Conservation (phyloP, 2,888 invertebrate genomes). For the Aspidiotus destructor region DNA sequence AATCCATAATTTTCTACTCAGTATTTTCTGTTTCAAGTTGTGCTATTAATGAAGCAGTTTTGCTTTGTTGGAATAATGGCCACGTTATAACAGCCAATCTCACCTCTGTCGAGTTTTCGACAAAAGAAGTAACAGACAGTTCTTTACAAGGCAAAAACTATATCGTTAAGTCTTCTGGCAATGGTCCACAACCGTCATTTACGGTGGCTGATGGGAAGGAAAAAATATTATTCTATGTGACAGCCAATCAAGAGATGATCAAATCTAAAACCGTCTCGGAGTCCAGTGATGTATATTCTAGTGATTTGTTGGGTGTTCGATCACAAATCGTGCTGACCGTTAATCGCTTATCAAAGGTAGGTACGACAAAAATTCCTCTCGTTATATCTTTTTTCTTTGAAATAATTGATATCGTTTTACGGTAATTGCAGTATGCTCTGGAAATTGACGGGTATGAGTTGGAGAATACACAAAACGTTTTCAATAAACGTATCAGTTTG, state of each 20-base stretch:
- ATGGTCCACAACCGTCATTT: neutral
- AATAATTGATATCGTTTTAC: too few relatives aligned
- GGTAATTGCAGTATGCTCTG: slow-evolving; percentile 9
- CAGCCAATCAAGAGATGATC: neutral
- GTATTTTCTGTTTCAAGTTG: neutral
- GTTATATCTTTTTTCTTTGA: too few relatives aligned
- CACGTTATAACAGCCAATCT: neutral
- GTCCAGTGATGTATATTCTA: neutral
- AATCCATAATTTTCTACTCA: neutral
- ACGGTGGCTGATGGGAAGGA: neutral
- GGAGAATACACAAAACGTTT: slow-evolving; percentile 6
- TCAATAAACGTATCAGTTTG: slow-evolving; percentile 2
- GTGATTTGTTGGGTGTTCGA: too few relatives aligned
- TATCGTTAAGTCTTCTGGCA: neutral
- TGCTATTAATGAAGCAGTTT: slow-evolving; percentile 1
- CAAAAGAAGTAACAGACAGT: neutral
- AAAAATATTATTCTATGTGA: neutral
- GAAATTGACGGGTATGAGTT: slow-evolving; percentile 20
- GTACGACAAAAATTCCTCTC: too few relatives aligned
- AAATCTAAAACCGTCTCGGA: neutral
- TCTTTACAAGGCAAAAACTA: neutral
- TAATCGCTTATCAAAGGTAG: too few relatives aligned
- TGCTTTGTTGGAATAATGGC: neutral
- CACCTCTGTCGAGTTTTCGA: neutral
- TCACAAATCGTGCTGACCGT: too few relatives aligned